Conservation (phyloP, 2,113 vertebrate species). For the Hucho hucho region DNA sequence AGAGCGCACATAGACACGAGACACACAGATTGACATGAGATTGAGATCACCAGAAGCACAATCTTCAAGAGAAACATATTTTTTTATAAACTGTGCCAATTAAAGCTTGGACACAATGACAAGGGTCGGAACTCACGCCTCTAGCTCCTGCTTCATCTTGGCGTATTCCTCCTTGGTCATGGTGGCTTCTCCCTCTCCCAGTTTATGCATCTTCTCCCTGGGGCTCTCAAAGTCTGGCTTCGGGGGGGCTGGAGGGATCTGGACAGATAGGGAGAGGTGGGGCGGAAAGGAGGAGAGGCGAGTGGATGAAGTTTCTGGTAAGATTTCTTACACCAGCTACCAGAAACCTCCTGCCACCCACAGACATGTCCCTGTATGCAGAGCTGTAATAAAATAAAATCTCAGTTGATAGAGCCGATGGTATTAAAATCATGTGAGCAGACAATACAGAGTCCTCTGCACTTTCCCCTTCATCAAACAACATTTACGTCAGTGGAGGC, state of each 20-base stretch:
- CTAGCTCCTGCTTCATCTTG: slow-evolving; percentile 98
- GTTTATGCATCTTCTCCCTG: slow-evolving; percentile 96
- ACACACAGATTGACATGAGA: neutral
- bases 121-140: slow-evolving; percentile 82
- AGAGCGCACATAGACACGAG: too few relatives aligned
- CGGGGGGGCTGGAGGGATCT: slow-evolving; percentile 93
- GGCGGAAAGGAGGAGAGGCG: too few relatives aligned
- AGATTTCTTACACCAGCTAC: too few relatives aligned
- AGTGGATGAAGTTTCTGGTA: too few relatives aligned
- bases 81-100: neutral
- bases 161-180: slow-evolving; percentile 98
- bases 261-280: neutral
- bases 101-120: neutral
- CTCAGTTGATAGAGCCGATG: too few relatives aligned
- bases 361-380: too few relatives aligned
- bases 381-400: too few relatives aligned
- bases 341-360: too few relatives aligned
- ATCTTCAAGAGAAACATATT: neutral
- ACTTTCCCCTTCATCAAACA: too few relatives aligned
- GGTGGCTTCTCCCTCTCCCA: slow-evolving; percentile 93
- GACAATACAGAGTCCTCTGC: too few relatives aligned
- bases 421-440: too few relatives aligned
- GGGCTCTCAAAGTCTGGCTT: slow-evolving; percentile 96
- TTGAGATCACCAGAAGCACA: neutral
- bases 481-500: too few relatives aligned